Evolutionary conservation across 2,888 invertebrate genomes (phyloP), one percentile per base, ranked within the genome.

Genomic region (Tholera decimalis): DNA sequence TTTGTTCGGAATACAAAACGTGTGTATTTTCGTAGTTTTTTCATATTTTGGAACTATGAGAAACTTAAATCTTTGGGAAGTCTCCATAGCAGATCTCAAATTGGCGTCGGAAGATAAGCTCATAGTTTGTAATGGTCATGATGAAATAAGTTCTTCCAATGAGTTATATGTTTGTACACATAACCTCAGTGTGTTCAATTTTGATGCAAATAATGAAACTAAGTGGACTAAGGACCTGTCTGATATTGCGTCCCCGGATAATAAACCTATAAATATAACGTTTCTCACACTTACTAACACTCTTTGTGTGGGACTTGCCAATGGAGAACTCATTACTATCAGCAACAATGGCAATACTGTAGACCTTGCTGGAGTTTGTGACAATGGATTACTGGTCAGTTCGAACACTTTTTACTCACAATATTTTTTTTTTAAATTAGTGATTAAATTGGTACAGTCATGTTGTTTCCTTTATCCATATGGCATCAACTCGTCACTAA

Each of bases 211-310:
- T 73, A 91, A 91, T 60, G 82, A 86, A 69, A 73, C 83, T 44
- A 89, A 85, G 28, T 95, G 95, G 94, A 83, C 69, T 35, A 91
- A 85, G 75, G 88, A 93, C 78, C 76, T 95, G 8, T 84, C 86
- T 5, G 80, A 86, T 30, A 55, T 87, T 51, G 77, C 93, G 22
- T 85, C 95, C 88, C 62, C 92, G 83, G 72, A 96, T 92, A 94
- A 93, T 92, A 79, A 93, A 91, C 92, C 93, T 39, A 80, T 95
- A n/a, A 92, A 92, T 73, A 79, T 94, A 20, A 89, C 92, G 3
- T 93, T 88, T 73, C 83, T 95, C 28, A 84, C 92, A 1, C 84
- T 95, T 13, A 84, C 91, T 6, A 89, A 92, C 74, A 83, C 87
- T 26, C 61, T 95, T 35, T 92, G 91, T 63, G 83, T 95, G 24